Base-by-base conservation (phyloP, 2,797 vertebrate species). In the Graptemys geographica region DNA sequence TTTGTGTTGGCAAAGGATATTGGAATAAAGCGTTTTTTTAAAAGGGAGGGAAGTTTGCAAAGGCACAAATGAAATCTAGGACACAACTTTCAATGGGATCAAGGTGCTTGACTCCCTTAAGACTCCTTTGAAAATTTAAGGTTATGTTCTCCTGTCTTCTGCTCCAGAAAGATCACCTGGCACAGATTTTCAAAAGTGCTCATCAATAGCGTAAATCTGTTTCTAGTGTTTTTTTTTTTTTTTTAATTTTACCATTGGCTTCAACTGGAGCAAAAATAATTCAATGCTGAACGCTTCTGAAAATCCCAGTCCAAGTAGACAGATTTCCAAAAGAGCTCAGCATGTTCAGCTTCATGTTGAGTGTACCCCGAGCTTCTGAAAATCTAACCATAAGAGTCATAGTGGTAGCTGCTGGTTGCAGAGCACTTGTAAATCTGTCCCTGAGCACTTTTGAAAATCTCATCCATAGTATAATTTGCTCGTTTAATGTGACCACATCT, bases 351-450 rank as follows among this genome's bases (percentile, higher is more conserved):
- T 57, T 55, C 62, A 56, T 25, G 19, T 62, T 79, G 41, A 31
- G 81, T n/a, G 41, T 47, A 85, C 41, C 89, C 86, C 72, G 47
- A 90, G 59, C 27, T 65, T 51, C 80, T 84, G 59, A 92, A 72
- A 74, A 28, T 37, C 89, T 76, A 83, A 3, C 37, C 18, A 3
- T 5, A 88, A 41, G 3, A 15, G 49, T 6, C 80, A 52, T 4
- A 6, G 69, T 76, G 37, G 19, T 28, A 0, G 10, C 0, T 52
- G 47, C n/a, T 1, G 51, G 47, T 19, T 74, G 41, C 4, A 3
- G 33, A 56, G 84, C n/a, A 27, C 13, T 79, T 6, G 37, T 28
- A 15, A 25, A n/a, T 11, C 21, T 72, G 55, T 81, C 25, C 44
- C 41, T 18, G 4, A 1, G 55, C 37, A 41, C 33, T 11, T 41